These are phyloP conservation scores for Tangara arthus DNA, from an alignment of 2,797 vertebrate genomes.

Conservation along the genomic window DNA sequence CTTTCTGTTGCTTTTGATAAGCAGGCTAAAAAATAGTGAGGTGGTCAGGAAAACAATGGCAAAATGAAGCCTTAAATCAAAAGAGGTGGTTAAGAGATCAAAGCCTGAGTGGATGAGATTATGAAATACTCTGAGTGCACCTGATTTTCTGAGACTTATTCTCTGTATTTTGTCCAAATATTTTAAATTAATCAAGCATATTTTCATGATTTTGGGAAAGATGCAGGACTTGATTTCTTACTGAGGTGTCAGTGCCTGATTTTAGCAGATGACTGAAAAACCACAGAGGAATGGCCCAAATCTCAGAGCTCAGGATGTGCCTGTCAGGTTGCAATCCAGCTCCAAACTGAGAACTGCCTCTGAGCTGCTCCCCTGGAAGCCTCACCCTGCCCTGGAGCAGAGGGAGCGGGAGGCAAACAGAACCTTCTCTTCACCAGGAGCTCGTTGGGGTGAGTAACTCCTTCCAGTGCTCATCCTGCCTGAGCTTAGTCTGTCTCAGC, in stretches of 20 bases:
- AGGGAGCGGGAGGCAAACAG: background rate
- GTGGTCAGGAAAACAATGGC: background rate
- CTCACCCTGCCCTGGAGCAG: background rate
- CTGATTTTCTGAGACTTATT: background rate
- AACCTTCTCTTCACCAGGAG: background rate
- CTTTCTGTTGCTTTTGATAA: background rate
- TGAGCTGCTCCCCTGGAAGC: background rate
- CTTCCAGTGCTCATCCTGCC: background rate
- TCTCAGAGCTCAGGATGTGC: background rate
- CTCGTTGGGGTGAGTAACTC: rapidly evolving
- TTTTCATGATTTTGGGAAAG: background rate
- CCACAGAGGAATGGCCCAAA: rapidly evolving
- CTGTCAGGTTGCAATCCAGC: background rate
- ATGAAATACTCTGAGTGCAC: background rate
- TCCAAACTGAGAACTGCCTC: background rate
- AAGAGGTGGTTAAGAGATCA: background rate
- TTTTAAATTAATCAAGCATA: background rate
- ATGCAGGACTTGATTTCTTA: background rate
- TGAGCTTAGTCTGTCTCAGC: background rate
- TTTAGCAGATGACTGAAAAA: background rate
- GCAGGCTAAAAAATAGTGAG: background rate
- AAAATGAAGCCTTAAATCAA: background rate
- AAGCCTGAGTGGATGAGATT: background rate
- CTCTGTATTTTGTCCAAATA: background rate
- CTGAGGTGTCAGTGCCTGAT: background rate